Conservation (phyloP, 64 coral and sea anemone genomes). For the Montipora foliosa region DNA sequence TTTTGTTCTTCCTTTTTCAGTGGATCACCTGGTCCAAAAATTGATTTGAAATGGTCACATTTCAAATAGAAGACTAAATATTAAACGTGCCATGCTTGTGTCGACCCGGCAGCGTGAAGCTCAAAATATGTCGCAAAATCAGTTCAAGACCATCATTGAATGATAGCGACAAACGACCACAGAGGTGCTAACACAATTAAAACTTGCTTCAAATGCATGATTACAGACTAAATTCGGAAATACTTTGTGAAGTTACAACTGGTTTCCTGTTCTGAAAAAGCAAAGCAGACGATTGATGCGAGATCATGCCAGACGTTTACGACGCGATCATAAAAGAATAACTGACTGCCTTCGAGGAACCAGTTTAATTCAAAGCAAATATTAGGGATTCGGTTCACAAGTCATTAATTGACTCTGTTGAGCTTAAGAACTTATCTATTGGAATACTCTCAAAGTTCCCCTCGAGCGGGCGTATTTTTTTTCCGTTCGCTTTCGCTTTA, state of each 20-base stretch:
- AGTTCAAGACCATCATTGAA: neutral
- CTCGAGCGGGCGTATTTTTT: too few relatives aligned
- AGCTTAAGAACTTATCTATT: too few relatives aligned
- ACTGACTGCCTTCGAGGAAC: neutral
- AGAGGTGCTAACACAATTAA: constrained; percentile 44
- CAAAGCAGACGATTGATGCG: neutral
- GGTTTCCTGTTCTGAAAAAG: constrained; percentile 20
- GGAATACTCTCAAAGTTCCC: too few relatives aligned
- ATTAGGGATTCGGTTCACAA: too few relatives aligned
- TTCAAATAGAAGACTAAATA: neutral
- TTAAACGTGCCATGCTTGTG: neutral
- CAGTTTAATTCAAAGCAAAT: too few relatives aligned
- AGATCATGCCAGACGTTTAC: too few relatives aligned
- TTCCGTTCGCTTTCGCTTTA: too few relatives aligned
- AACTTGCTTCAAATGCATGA: constrained; percentile 4
- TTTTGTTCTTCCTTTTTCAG: too few relatives aligned
- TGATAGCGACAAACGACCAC: constrained; percentile 21
- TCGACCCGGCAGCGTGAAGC: too few relatives aligned
- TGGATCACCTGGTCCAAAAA: too few relatives aligned
- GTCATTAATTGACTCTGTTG: too few relatives aligned
- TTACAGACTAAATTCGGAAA: constrained; percentile 43
- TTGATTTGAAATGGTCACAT: neutral
- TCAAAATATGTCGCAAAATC: neutral
- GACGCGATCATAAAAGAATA: too few relatives aligned
- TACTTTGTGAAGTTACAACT: constrained; percentile 22